Percentiles rank a stretch among this genome's conserved stretches.
Conservation (phyloP, 2,113 vertebrate species). For the Ciconia maguari region DNA sequence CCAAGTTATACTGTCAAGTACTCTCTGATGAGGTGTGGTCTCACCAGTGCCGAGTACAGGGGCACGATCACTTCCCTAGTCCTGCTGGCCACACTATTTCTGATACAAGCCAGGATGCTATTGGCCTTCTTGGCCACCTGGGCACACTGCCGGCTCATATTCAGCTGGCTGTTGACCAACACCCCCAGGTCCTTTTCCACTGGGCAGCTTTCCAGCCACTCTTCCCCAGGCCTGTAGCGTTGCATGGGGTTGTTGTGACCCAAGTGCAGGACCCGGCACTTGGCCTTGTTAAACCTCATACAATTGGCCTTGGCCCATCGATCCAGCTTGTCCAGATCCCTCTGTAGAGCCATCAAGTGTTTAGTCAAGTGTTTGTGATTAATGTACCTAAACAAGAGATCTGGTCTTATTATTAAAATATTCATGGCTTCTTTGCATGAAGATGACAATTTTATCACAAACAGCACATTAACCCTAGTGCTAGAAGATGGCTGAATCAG, state of each 20-base stretch:
- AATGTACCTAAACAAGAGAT: not conserved
- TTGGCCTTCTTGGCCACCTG: no score
- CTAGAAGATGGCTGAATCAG: not conserved
- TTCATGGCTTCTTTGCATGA: not conserved
- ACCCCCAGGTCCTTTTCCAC: not conserved
- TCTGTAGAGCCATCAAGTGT: not conserved
- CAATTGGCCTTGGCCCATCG: accelerated
- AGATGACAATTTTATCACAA: not conserved
- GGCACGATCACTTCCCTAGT: no score
- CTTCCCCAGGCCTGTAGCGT: not conserved
- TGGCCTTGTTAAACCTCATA: not conserved
- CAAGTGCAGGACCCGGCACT: accelerated
- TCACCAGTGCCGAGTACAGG: no score
- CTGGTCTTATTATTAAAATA: not conserved
- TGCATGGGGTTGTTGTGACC: not conserved
- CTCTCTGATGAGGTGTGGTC: not conserved
- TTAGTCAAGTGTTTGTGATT: not conserved
- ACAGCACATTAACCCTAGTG: not conserved
- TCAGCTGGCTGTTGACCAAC: no score
- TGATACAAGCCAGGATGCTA: no score
- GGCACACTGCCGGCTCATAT: no score
- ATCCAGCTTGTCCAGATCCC: not conserved
- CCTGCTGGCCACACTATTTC: no score
- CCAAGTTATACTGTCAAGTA: not conserved
- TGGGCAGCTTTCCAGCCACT: not conserved